Evolutionary conservation across 2,113 vertebrate genomes (phyloP).

Genomic region (Protobothrops flavoviridis): DNA sequence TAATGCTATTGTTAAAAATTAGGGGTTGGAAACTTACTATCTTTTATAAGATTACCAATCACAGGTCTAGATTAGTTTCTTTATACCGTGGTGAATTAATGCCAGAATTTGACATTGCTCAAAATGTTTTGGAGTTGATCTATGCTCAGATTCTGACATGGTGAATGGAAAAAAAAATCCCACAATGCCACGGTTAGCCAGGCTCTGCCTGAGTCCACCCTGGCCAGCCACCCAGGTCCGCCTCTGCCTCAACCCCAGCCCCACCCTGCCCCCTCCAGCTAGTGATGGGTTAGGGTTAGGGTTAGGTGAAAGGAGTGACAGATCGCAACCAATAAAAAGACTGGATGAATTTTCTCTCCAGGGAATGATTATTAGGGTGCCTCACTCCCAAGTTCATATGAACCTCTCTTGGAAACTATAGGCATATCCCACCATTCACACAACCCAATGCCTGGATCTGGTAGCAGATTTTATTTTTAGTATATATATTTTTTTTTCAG

Average conservation of each 20-base stretch:
- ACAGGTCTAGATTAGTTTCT: background rate
- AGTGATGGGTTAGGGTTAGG: background rate
- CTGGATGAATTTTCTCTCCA: background rate
- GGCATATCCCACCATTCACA: background rate
- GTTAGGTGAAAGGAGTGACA: background rate
- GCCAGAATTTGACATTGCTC: conserved; percentile 91
- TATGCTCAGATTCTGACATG: conserved; percentile 91
- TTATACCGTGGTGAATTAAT: background rate
- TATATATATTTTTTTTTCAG: no score
- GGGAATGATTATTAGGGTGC: background rate
- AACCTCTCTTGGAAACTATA: background rate
- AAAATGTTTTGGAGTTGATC: conserved; percentile 91
- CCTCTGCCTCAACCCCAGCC: no score
- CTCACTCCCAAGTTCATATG: background rate
- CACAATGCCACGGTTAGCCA: background rate
- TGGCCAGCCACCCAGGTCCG: background rate
- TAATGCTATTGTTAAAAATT: background rate
- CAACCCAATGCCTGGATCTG: background rate
- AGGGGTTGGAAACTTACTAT: background rate
- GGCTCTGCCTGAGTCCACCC: background rate
- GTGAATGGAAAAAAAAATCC: conserved; percentile 66
- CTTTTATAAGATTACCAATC: background rate
- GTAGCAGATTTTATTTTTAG: background rate
- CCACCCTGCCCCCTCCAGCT: background rate
- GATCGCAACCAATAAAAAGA: background rate